Evolutionary conservation across 1,140 invertebrate species (phyloP).

Genomic region (Cyphomyrmex costatus): DNA sequence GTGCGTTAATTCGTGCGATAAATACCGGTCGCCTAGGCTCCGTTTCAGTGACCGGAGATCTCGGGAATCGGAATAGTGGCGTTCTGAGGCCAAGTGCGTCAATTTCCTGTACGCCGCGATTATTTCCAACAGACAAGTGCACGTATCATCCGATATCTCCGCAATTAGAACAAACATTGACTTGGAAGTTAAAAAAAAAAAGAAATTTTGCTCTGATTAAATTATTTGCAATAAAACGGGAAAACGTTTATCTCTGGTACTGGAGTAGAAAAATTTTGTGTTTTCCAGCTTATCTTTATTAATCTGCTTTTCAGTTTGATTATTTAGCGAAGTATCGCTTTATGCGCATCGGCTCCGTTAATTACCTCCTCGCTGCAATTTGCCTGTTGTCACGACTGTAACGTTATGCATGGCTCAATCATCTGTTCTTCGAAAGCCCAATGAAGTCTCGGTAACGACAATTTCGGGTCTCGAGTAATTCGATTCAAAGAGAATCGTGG

Average conservation of each 20-base stretch:
- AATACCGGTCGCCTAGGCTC: conserved; percentile 51
- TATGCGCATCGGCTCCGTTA: conserved; percentile 4
- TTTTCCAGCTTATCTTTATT: not conserved
- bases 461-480: conserved; percentile 41
- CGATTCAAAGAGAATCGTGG: conserved; percentile 32
- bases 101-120: conserved; percentile 16
- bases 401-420: conserved; percentile 19
- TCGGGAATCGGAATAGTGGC: conserved; percentile 9
- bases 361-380: conserved; percentile 35
- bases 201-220: not conserved
- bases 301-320: conserved; percentile 19
- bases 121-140: not conserved
- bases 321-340: not conserved
- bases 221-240: not conserved
- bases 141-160: not conserved
- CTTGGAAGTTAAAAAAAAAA: not conserved
- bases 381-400: not conserved
- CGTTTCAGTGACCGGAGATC: conserved; percentile 37
- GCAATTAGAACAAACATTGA: not conserved
- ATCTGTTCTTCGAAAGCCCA: not conserved
- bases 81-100: conserved; percentile 27
- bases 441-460: not conserved
- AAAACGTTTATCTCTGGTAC: conserved; percentile 17
- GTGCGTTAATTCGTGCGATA: conserved; percentile 65
- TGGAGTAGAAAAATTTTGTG: not conserved